Base-by-base conservation (phyloP, 2,888 invertebrate species). In the Frankliniella intonsa region DNA sequence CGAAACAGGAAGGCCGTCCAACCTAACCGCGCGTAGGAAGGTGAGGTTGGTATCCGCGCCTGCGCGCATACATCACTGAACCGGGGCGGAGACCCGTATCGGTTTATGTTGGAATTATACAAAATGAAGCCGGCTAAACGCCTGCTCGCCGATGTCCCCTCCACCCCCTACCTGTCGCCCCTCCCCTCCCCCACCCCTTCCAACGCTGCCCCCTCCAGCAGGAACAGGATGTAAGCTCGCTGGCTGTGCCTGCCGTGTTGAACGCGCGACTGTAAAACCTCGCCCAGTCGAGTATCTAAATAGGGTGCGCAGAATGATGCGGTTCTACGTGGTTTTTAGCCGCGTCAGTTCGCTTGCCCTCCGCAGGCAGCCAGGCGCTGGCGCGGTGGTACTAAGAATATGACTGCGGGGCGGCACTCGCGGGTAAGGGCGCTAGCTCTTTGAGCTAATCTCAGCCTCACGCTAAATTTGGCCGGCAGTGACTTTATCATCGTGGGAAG, bases 61-160 rank as follows among this genome's bases (percentile, higher is more conserved):
- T 55, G 55, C 55, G n/a, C 65, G n/a, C 65, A 65, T 17, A 65
- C n/a, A 65, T 65, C 65, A n/a, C 65, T n/a, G n/a, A n/a, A n/a
- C n/a, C n/a, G n/a, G n/a, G n/a, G n/a, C n/a, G n/a, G n/a, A n/a
- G n/a, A n/a, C 10, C 51, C n/a, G 65, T 65, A 65, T 65, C 65
- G 65, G 65, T 65, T 65, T 65, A 65, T 65, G 65, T 65, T 65
- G 65, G n/a, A 65, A 65, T 65, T 65, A 65, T 65, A 65, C 65
- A n/a, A 19, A 65, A 65, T 65, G 65, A 65, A 65, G 17, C 19
- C 51, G 65, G 9, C 19, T n/a, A 19, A 55, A 11, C 55, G 55
- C 55, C 55, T 14, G 55, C 55, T 55, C n/a, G 55, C 55, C 55
- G 55, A 17, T 17, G 8, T 14, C 55, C 14, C 55, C 55, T 55